These are phyloP conservation scores for Pygoscelis antarcticus DNA, from an alignment of 2,113 vertebrate genomes.

Conservation along the genomic window DNA sequence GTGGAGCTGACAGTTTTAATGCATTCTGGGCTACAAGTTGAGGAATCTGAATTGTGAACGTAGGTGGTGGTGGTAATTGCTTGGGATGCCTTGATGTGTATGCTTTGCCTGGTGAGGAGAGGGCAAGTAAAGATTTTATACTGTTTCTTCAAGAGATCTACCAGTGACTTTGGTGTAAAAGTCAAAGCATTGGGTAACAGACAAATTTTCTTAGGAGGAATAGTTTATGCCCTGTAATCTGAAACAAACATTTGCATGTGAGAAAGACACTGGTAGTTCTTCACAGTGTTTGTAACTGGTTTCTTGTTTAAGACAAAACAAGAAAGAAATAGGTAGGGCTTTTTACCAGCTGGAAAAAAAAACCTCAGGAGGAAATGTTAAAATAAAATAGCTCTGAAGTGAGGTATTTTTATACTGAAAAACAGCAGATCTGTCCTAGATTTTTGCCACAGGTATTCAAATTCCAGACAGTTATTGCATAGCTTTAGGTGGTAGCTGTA, in stretches of 20 bases:
- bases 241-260: not conserved
- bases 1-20: not conserved
- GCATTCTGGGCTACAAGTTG: not conserved
- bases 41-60: not conserved
- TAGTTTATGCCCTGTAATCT: not conserved
- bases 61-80: not conserved
- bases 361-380: not conserved
- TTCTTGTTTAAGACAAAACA: not conserved
- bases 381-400: not conserved
- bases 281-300: not conserved
- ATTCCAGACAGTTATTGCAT: not conserved
- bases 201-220: not conserved
- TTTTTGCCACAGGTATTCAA: not conserved
- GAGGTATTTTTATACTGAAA: not conserved
- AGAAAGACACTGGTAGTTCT: not conserved
- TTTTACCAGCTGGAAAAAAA: not conserved
- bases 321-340: not conserved
- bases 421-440: not conserved
- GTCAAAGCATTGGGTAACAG: not conserved
- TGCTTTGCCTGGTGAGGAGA: not conserved
- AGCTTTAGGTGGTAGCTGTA: not conserved
- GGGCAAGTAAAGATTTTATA: not conserved
- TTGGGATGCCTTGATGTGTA: not conserved
- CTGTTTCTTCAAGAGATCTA: not conserved
- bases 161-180: not conserved